Conservation (phyloP, 2,888 invertebrate species). For the Leptinotarsa tumamoca region DNA sequence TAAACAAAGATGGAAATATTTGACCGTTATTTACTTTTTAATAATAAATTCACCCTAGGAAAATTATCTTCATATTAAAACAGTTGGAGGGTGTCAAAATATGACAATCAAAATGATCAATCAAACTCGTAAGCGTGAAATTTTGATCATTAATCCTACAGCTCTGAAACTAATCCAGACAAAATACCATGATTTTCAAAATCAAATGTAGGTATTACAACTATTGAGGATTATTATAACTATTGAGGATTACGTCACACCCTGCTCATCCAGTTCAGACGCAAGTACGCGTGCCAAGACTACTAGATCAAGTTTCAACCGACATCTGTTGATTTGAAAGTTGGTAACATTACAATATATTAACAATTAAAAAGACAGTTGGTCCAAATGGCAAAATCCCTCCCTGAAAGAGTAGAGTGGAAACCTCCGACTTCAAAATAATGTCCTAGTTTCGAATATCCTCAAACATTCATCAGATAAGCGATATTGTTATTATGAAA, state of each 20-base stretch:
- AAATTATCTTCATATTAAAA: no score
- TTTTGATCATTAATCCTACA: no score
- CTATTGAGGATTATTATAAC: background rate
- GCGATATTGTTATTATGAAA: background rate
- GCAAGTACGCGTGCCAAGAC: background rate
- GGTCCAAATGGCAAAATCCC: background rate
- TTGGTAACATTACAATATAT: background rate
- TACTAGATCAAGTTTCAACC: constrained; percentile 4
- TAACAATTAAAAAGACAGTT: background rate
- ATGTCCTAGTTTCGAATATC: background rate
- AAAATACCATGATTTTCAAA: no score
- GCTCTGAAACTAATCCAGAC: no score
- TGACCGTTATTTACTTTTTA: no score
- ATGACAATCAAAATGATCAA: no score
- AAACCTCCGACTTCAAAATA: background rate
- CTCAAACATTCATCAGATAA: background rate
- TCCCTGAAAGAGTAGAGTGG: background rate
- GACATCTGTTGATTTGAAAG: background rate
- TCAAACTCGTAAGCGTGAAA: no score
- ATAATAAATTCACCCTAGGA: no score
- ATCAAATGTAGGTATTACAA: background rate
- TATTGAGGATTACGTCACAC: background rate
- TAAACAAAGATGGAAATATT: no score
- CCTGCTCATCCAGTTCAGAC: background rate
- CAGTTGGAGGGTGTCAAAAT: no score